Conservation (phyloP, 2,888 invertebrate species). For the Cordylochernes scorpioides region DNA sequence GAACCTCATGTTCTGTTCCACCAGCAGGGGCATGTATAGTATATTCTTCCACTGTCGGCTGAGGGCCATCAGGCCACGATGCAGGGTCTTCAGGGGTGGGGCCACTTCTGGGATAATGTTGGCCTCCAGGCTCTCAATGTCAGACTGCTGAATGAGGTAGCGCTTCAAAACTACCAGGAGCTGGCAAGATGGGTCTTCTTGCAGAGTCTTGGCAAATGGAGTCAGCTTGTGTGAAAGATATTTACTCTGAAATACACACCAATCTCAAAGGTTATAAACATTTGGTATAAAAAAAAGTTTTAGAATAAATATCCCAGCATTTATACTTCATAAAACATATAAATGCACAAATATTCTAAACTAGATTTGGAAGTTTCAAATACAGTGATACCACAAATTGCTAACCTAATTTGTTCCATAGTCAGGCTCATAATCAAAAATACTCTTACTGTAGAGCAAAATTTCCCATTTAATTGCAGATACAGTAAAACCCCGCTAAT, state of each 20-base stretch:
- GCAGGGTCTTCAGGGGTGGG: conserved; percentile 56
- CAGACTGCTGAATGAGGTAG: conserved; percentile 42
- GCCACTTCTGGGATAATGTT: conserved; percentile 56
- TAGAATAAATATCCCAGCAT: no score
- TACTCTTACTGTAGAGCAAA: no score
- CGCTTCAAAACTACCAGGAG: conserved; percentile 63
- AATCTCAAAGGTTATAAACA: conserved; percentile 6
- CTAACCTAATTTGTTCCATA: no score
- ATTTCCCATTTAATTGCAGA: no score
- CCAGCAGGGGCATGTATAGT: conserved; percentile 62
- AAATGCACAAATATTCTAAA: no score
- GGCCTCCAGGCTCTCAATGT: conserved; percentile 46
- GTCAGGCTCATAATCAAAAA: no score
- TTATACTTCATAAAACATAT: no score
- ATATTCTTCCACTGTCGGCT: conserved; percentile 92
- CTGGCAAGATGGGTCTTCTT: conserved; percentile 85
- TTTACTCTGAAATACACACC: no score
- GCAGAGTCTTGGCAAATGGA: conserved; percentile 58
- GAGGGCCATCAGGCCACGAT: conserved; percentile 77
- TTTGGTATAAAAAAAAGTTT: not conserved
- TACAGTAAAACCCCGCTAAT: no score
- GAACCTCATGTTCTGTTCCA: conserved; percentile 49
- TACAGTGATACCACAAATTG: no score
- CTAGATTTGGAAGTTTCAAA: no score
- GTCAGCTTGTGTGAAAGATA: conserved; percentile 49